Evolutionary conservation across 2,113 vertebrate species (phyloP).

Genomic region (Platysteira castanea): DNA sequence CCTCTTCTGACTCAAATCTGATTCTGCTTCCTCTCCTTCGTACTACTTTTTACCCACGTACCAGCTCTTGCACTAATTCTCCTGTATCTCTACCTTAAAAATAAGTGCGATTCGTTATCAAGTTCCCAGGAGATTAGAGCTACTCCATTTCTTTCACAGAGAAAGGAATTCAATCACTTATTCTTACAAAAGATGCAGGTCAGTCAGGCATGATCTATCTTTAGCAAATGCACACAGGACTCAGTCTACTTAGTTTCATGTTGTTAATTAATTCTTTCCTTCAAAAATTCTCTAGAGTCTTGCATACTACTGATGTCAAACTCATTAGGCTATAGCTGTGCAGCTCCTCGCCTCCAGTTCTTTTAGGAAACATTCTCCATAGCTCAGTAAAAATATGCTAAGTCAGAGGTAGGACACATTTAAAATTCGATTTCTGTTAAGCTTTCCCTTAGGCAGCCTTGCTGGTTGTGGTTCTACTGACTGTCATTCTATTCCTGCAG

Average conservation of each 20-base stretch:
- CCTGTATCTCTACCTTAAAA: not conserved
- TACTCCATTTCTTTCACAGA: not conserved
- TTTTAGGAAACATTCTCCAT: not conserved
- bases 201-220: not conserved
- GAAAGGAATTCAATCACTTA: not conserved
- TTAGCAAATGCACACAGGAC: not conserved
- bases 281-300: not conserved
- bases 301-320: not conserved
- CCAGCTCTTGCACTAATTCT: not conserved
- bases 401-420: not conserved
- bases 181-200: not conserved
- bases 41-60: not conserved
- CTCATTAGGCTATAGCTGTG: not conserved
- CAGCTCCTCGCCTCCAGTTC: not conserved
- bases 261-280: slow-evolving; percentile 38
- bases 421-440: not conserved
- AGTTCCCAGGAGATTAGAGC: not conserved
- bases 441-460: not conserved
- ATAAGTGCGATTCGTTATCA: accelerated
- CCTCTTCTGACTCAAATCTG: not conserved
- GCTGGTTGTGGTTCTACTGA: not conserved
- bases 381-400: not conserved
- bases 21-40: not conserved
- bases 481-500: not conserved
- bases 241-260: not conserved